These are phyloP conservation scores for Erebia epiphron DNA, from an alignment of 2,888 invertebrate species.

Conservation along the genomic window DNA sequence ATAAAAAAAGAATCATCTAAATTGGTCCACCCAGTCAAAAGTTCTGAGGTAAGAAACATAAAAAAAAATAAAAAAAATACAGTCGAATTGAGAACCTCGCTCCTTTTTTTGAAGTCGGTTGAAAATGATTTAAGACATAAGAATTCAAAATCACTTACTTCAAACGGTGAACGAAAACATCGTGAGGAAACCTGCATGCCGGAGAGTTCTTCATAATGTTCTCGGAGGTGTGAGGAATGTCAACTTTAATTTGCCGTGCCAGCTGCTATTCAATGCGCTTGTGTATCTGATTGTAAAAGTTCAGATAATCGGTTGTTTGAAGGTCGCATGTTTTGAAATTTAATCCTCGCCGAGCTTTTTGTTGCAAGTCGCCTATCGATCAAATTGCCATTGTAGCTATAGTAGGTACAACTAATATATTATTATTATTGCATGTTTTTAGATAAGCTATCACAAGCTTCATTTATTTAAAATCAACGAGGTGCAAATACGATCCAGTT, in stretches of 20 bases:
- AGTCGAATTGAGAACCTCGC: too few relatives aligned
- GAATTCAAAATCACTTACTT: too few relatives aligned
- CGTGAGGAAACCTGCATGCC: too few relatives aligned
- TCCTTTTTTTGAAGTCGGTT: too few relatives aligned
- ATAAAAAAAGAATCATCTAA: too few relatives aligned
- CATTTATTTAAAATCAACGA: slow-evolving; percentile 22
- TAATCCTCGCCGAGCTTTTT: slow-evolving; percentile 64
- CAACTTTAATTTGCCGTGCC: slow-evolving; percentile 58
- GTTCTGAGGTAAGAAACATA: too few relatives aligned
- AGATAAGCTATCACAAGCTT: slow-evolving; percentile 20
- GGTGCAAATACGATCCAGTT: slow-evolving; percentile 14
- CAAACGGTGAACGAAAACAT: too few relatives aligned
- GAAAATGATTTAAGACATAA: too few relatives aligned
- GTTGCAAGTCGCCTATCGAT: slow-evolving; percentile 37
- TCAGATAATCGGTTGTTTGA: slow-evolving; percentile 69
- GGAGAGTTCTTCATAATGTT: too few relatives aligned
- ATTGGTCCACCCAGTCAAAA: too few relatives aligned
- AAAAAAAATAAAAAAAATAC: too few relatives aligned
- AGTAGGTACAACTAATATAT: slow-evolving; percentile 29
- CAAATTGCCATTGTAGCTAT: slow-evolving; percentile 32
- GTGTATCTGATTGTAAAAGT: slow-evolving; percentile 63
- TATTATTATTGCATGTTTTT: slow-evolving; percentile 28
- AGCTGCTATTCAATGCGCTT: slow-evolving; percentile 57
- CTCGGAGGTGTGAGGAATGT: slow-evolving; percentile 42
- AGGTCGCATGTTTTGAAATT: slow-evolving; percentile 69